Conservation (phyloP, 2,113 vertebrate species). For the Potamarius usumacintae region DNA sequence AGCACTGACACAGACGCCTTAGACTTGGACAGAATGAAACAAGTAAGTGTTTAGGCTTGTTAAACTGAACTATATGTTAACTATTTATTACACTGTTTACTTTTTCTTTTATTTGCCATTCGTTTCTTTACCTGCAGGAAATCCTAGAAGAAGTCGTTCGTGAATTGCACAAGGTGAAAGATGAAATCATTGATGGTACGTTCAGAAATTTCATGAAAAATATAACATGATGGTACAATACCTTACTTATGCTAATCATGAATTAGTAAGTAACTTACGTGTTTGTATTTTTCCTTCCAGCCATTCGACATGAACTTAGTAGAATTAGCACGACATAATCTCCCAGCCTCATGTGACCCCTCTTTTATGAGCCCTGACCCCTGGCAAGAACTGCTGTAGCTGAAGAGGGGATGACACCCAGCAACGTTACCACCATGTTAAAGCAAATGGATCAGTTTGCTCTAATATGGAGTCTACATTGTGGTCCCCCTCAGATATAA, state of each 20-base stretch:
- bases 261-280: neutral
- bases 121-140: slow-evolving; percentile 73
- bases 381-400: slow-evolving; percentile 65
- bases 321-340: slow-evolving; percentile 95
- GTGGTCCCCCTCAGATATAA: slow-evolving; percentile 62
- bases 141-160: slow-evolving; percentile 98
- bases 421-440: slow-evolving; percentile 65
- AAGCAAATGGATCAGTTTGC: slow-evolving; percentile 57
- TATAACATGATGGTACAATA: neutral
- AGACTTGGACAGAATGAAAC: slow-evolving; percentile 97
- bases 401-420: slow-evolving; percentile 59
- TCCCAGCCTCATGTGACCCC: slow-evolving; percentile 53
- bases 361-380: slow-evolving; percentile 56
- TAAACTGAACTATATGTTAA: neutral
- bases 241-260: neutral
- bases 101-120: neutral
- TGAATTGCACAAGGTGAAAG: slow-evolving; percentile 98
- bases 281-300: slow-evolving; percentile 65
- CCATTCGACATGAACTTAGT: slow-evolving; percentile 98
- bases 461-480: slow-evolving; percentile 59
- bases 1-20: slow-evolving; percentile 86
- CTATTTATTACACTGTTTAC: too few species aligned
- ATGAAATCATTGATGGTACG: slow-evolving; percentile 97
- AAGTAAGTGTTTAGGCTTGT: slow-evolving; percentile 73
- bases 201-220: slow-evolving; percentile 21